Evolutionary conservation across 2,888 invertebrate species (phyloP), one percentile per base, ranked within the genome.

Genomic region (Thysanoteuthis rhombus): DNA sequence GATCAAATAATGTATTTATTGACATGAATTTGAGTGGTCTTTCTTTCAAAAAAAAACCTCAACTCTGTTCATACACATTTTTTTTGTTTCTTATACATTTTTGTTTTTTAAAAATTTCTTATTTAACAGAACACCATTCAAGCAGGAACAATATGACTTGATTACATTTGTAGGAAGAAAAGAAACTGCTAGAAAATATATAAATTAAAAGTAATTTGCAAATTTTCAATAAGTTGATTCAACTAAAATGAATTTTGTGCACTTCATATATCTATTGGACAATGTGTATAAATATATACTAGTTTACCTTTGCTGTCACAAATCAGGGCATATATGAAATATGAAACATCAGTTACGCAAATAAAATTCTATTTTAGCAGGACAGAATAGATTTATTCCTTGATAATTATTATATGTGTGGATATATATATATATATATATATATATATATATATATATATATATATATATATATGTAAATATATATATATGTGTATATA

Each of bases 1-100:
- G 94, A 95, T 95, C 94, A 94, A 94, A 94, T 94, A 94, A 94
- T 94, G 94, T 95, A 95, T 95, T 95, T 95, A 95, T 95, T 94
- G 95, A 94, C 94, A 94, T 93, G 94, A 95, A 94, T 94, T 94
- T 94, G 95, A 94, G 94, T 94, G 95, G 94, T 32, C 1, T 10
- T n/a, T 75, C n/a, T 75, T 75, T 12, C 1, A 75, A 10, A 42
- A 42, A 42, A 10, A 42, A 42, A 42, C 10, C 5, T 8, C 5
- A 42, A 42, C 5, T 8, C 5, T 8, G 10, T 8, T 42, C 10
- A 42, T 8, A 42, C 42, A n/a, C n/a, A 58, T 58, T 58, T 32
- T 25, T 58, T 28, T 28, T 28, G 10, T 12, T 36, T 75, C 75
- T 36, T 75, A 75, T 75, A 75, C 16, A 75, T 75, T n/a, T 36